A percentile compares a stretch with the other conserved stretches of the same genome.
Conservation (phyloP, 2,888 invertebrate genomes). For the Argyresthia goedartella region DNA sequence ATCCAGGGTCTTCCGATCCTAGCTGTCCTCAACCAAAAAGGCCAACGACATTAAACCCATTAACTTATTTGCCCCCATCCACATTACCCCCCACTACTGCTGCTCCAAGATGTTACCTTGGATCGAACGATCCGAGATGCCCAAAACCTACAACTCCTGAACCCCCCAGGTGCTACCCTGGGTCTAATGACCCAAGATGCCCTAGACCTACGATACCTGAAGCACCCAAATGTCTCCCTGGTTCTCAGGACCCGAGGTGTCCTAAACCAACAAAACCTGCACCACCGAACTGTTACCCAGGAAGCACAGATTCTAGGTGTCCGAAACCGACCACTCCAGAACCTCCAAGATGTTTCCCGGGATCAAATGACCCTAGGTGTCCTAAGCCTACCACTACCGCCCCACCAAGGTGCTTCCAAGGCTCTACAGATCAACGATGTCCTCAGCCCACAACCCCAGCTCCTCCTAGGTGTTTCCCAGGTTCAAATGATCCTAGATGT, state of each 20-base stretch:
- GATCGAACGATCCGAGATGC: slow-evolving; percentile 22
- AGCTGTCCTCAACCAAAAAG: slow-evolving; percentile 18
- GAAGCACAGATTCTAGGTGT: slow-evolving; percentile 21
- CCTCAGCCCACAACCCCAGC: slow-evolving; percentile 16
- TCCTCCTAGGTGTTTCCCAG: slow-evolving; percentile 15
- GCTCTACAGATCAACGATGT: slow-evolving; percentile 27
- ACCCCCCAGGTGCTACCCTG: slow-evolving; percentile 29
- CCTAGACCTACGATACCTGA: slow-evolving; percentile 15
- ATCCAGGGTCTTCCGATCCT: slow-evolving; percentile 20
- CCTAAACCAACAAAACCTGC: slow-evolving; percentile 16
- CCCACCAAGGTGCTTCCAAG: slow-evolving; percentile 19
- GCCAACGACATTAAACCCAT: slow-evolving; percentile 9
- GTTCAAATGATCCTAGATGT: slow-evolving; percentile 9
- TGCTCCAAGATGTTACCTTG: slow-evolving; percentile 18
- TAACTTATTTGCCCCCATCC: slow-evolving; percentile 10
- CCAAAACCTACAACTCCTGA: slow-evolving; percentile 18
- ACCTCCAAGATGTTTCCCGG: slow-evolving; percentile 25
- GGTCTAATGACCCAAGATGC: slow-evolving; percentile 16
- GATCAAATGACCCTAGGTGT: slow-evolving; percentile 22
- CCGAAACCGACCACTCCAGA: slow-evolving; percentile 17
- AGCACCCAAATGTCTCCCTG: slow-evolving; percentile 18
- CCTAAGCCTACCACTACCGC: slow-evolving; percentile 12
- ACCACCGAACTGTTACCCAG: slow-evolving; percentile 20
- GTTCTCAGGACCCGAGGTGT: slow-evolving; percentile 15
- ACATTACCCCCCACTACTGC: slow-evolving; percentile 9